Base-by-base conservation (phyloP, 2,888 invertebrate species). In the Agrochola lychnidis region DNA sequence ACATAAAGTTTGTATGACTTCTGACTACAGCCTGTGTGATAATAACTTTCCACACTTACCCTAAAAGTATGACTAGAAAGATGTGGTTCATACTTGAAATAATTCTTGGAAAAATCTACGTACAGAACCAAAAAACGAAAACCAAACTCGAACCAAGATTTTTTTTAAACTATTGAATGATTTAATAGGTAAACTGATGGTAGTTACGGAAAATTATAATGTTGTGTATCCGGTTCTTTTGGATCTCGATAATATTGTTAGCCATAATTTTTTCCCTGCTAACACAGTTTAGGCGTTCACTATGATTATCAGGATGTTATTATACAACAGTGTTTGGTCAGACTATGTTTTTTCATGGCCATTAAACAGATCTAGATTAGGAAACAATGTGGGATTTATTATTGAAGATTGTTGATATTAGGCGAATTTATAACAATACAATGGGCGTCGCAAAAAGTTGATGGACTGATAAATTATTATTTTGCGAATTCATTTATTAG, bases 161-260 rank as follows among this genome's bases (percentile, higher is more conserved):
- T 36, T 63, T 67, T 74, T 64, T 70, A 62, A 73, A 73, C 87
- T 89, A 90, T 91, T 91, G 91, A 89, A 92, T 92, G 91, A 92
- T 92, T 90, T 91, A 92, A 57, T 91, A 87, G 83, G 79, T 89
- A 89, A 90, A 90, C 87, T 90, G 87, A 89, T 89, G 87, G 87
- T 90, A 88, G 92, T 90, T 75, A 78, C 82, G 76, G 82, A 86
- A 88, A 88, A 91, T 90, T 90, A 91, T 90, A 88, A 90, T 87
- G 86, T 87, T 75, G 79, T 79, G 86, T 88, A 90, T 93, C 92
- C 90, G 91, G 91, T 90, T 92, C 56, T 79, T 83, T 68, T 79
- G 83, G 82, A 89, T 89, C 89, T 88, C 89, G 86, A 90, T 91
- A 89, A 88, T 89, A 89, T 89, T 88, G 88, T 89, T 90, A 80